These are phyloP conservation scores for Cryptotermes secundus DNA, from an alignment of 1,140 invertebrate species.

Conservation along the genomic window DNA sequence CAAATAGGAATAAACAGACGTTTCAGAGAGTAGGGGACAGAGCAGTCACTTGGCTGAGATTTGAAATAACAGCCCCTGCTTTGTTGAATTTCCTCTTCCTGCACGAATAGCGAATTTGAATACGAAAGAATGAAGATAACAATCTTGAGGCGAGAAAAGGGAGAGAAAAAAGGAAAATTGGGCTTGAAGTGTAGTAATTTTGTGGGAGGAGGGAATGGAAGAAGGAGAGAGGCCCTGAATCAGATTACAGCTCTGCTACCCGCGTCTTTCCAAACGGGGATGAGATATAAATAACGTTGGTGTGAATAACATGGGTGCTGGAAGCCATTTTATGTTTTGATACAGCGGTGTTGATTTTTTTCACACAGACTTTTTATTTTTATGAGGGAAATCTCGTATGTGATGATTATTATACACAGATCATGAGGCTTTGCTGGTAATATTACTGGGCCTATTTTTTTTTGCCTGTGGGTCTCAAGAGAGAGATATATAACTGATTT, in stretches of 20 bases:
- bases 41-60: background rate
- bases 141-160: background rate
- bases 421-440: no score
- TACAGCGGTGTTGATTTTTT: background rate
- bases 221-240: background rate
- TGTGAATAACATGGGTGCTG: background rate
- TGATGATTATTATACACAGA: no score
- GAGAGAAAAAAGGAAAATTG: constrained; percentile 17
- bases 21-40: background rate
- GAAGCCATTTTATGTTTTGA: background rate
- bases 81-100: background rate
- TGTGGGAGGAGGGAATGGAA: background rate
- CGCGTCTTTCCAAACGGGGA: background rate
- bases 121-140: constrained; percentile 20
- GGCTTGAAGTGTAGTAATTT: constrained; percentile 29
- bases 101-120: constrained; percentile 13
- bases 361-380: no score
- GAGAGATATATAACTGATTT: no score
- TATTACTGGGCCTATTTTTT: no score
- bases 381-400: no score
- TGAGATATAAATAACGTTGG: background rate
- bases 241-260: background rate
- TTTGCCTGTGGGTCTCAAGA: no score
- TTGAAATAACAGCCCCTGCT: background rate
- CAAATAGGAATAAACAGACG: background rate